Base-by-base conservation (phyloP, 2,888 invertebrate species). In the Anoplius nigerrimus region DNA sequence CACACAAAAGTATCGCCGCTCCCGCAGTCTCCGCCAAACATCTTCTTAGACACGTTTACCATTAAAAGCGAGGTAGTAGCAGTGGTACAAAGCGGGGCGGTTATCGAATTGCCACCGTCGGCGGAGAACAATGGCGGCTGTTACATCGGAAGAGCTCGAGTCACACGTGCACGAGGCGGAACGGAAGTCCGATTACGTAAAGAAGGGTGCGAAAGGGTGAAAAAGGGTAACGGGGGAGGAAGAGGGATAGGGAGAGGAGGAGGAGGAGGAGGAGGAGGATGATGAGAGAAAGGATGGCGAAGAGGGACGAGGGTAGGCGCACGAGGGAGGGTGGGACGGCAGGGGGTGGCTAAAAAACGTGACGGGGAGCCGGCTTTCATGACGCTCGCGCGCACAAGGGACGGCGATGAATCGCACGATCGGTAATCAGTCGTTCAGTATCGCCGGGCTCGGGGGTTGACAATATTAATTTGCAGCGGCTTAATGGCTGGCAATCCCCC, bases 381-480 rank as follows among this genome's bases (percentile, higher is more conserved):
- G 68, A 77, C 61, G 22, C 51, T 79, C 61, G 22, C 51, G 54
- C 71, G 66, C 63, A 80, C 74, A 74, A 80, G 81, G 66, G 74
- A 54, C 72, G 71, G 76, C 11, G 34, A 34, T 76, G 76, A 81
- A 82, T 76, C 77, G 80, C 69, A 71, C 69, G 76, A 82, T 80
- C 75, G 79, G 74, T 80, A 76, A 74, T 72, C 76, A 78, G 77
- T 76, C 76, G 72, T 57, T 59, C 57, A 61, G 69, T 73, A 79
- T 66, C 72, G 73, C 73, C 78, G 76, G 34, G 34, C 34, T 78
- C 81, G 79, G 72, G 81, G 80, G n/a, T n/a, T 82, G 83, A 81
- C 77, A 78, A 82, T 80, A 82, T 83, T 84, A 83, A 84, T 84
- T 83, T 84, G 72, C 72, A 66, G 72, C 66, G 62, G 56, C n/a